phyloP scores from a whole-genome alignment of 92 coral and sea anemone species.

The Metridium senile region DNA sequence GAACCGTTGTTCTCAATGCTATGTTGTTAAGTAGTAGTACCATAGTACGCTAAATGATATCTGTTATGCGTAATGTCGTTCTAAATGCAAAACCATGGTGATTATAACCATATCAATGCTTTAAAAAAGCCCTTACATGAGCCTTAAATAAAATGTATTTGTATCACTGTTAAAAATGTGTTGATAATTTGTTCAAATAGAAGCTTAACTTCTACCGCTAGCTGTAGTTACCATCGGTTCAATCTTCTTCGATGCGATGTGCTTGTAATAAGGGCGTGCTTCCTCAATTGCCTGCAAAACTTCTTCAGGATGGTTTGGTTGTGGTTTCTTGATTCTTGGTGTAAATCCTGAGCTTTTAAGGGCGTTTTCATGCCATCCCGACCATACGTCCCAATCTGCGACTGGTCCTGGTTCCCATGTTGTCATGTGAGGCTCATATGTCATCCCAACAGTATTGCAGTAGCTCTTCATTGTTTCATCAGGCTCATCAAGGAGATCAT shows the following conservation, averaged over 20 bases:
- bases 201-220: conserved; percentile 6
- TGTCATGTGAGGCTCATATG: conserved; percentile 29
- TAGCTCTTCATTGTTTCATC: conserved; percentile 33
- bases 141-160: too few species aligned
- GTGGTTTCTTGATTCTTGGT: background rate
- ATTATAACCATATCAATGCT: too few species aligned
- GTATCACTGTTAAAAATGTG: too few species aligned
- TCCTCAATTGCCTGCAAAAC: conserved; percentile 51
- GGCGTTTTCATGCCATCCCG: conserved; percentile 43
- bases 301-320: conserved; percentile 42
- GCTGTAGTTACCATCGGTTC: background rate
- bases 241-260: conserved; percentile 40
- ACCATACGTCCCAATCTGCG: conserved; percentile 18
- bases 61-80: too few species aligned
- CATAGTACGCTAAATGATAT: too few species aligned
- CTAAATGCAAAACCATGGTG: too few species aligned
- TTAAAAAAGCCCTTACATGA: too few species aligned
- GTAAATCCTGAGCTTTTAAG: conserved; percentile 35
- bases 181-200: too few species aligned
- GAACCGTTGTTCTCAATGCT: too few species aligned
- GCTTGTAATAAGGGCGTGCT: conserved; percentile 55
- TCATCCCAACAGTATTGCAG: conserved; percentile 29
- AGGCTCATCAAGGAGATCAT: conserved; percentile 44
- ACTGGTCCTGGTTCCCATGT: conserved; percentile 30
- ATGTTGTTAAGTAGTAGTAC: too few species aligned